Percentiles rank a stretch among this genome's conserved stretches.
phyloP scores from a whole-genome alignment of 2,797 vertebrate genomes.

The Pseudochirops cupreus region DNA sequence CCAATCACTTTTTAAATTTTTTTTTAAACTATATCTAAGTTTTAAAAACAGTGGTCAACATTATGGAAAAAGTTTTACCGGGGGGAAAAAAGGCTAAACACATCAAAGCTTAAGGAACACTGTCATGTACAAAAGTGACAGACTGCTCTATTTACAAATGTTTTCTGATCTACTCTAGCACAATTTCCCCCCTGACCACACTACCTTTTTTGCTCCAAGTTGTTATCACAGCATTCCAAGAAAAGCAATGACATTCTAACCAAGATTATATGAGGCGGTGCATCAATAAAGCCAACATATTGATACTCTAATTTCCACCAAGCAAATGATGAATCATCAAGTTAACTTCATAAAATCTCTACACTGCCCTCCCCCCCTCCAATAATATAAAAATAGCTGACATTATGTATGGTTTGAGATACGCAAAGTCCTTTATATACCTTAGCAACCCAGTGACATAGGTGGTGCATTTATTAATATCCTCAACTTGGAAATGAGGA shows the following conservation, averaged over 20 bases:
- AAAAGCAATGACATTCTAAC: conserved; percentile 30
- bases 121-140: neutral
- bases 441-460: neutral
- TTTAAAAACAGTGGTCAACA: conserved; percentile 35
- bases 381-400: neutral
- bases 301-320: neutral
- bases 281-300: neutral
- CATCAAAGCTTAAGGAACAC: conserved; percentile 59
- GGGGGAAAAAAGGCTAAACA: conserved; percentile 26
- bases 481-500: neutral
- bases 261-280: neutral
- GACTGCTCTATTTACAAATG: conserved; percentile 36
- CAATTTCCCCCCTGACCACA: neutral
- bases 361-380: neutral
- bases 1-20: conserved; percentile 62
- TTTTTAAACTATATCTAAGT: neutral
- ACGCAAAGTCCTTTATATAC: neutral
- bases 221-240: neutral
- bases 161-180: conserved; percentile 9
- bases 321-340: conserved; percentile 38
- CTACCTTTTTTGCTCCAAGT: neutral
- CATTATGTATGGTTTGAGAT: neutral
- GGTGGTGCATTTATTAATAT: neutral
- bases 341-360: neutral
- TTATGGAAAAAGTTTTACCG: conserved; percentile 61